Conservation (phyloP, 1,140 invertebrate species). For the Fopius arisanus region DNA sequence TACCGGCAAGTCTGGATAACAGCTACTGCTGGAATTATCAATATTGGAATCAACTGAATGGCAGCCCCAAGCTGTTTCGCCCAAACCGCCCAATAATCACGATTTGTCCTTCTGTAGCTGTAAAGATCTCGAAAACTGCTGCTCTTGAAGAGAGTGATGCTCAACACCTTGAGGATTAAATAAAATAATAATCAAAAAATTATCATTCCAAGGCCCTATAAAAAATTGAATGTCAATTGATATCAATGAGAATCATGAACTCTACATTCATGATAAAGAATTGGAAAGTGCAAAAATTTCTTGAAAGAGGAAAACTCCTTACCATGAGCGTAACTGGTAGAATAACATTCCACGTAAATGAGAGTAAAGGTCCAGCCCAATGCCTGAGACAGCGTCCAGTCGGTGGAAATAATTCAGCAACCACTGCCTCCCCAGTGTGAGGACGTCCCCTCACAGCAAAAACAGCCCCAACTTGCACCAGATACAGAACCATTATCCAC, state of each 20-base stretch:
- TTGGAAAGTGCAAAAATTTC: no score
- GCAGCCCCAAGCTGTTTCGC: slow-evolving; percentile 78
- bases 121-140: slow-evolving; percentile 79
- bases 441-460: slow-evolving; percentile 85
- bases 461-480: slow-evolving; percentile 78
- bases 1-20: slow-evolving; percentile 86
- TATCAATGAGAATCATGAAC: no score
- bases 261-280: no score
- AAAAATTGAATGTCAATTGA: no score
- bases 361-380: slow-evolving; percentile 75
- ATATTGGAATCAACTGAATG: slow-evolving; percentile 79
- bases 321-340: slow-evolving; percentile 81
- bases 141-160: slow-evolving; percentile 79
- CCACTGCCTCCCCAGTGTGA: slow-evolving; percentile 83
- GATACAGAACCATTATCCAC: slow-evolving; percentile 85
- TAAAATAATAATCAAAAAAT: slow-evolving; percentile 16
- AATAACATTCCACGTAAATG: slow-evolving; percentile 89
- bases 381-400: slow-evolving; percentile 65
- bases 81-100: slow-evolving; percentile 79
- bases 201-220: no score
- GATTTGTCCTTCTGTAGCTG: slow-evolving; percentile 68
- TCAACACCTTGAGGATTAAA: slow-evolving; percentile 70
- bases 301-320: no score
- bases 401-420: slow-evolving; percentile 72
- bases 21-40: slow-evolving; percentile 79